Conservation (phyloP, 2,797 vertebrate genomes). For the Sebastolobus altivelis region DNA sequence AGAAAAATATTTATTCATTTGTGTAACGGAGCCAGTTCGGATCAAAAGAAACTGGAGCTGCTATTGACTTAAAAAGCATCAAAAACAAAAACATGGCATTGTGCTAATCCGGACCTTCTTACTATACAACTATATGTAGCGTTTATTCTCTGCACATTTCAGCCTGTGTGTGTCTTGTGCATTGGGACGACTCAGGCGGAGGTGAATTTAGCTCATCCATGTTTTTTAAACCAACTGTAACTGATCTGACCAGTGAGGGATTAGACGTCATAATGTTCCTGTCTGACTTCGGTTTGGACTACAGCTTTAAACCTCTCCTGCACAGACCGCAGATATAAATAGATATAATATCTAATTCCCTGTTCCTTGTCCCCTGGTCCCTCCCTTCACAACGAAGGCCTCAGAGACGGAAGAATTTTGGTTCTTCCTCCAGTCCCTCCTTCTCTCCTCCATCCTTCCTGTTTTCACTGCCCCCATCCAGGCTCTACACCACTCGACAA, state of each 20-base stretch:
- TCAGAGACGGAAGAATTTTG: slow-evolving; percentile 7
- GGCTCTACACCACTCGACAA: background rate
- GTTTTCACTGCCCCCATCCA: background rate
- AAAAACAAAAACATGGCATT: slow-evolving; percentile 32
- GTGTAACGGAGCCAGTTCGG: slow-evolving; percentile 24
- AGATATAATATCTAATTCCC: slow-evolving; percentile 58
- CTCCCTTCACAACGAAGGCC: slow-evolving; percentile 9
- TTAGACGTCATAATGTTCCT: slow-evolving; percentile 34
- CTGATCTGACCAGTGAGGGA: slow-evolving; percentile 30
- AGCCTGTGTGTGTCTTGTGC: slow-evolving; percentile 2
- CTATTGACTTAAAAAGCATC: slow-evolving; percentile 28
- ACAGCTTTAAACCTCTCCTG: slow-evolving; percentile 42
- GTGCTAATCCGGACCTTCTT: background rate
- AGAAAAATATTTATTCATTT: slow-evolving; percentile 31
- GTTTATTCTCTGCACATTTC: background rate
- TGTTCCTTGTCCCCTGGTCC: slow-evolving; percentile 28
- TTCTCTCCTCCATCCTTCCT: slow-evolving; percentile 16
- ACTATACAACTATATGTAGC: background rate
- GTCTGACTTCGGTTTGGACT: slow-evolving; percentile 27
- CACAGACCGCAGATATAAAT: slow-evolving; percentile 56
- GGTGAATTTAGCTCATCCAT: slow-evolving; percentile 27
- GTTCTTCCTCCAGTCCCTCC: background rate
- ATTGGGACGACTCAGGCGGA: slow-evolving; percentile 4
- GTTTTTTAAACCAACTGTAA: slow-evolving; percentile 41
- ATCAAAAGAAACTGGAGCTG: slow-evolving; percentile 43